Base-by-base conservation (phyloP, 2,113 vertebrate species). In the Prionailurus bengalensis region DNA sequence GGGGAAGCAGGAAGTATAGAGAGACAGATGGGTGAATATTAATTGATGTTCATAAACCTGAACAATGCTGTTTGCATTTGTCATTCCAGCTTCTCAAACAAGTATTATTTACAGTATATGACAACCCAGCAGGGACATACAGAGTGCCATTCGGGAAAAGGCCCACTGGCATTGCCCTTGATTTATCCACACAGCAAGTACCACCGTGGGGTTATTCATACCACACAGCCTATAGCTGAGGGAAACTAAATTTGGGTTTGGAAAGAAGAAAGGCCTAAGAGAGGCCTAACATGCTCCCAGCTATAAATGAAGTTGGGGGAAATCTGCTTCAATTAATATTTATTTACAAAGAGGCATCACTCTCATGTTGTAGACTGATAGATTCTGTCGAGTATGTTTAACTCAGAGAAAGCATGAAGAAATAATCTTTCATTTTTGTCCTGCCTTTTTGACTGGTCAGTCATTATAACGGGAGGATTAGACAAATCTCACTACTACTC, bases 1-100 rank as follows among this genome's bases (percentile, higher is more conserved):
- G 86, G 95, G 95, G 95, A 98, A 97, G 86, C 48, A 97, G 65
- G 81, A 98, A 98, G 65, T 81, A 66, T 80, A 96, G 86, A 81
- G 29, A 98, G 96, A 97, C 89, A 98, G 94, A 98, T 93, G 92
- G 91, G n/a, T 97, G 97, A 98, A 97, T 96, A 98, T 97, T 97
- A 98, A 97, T 97, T 96, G 95, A 97, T 66, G 16, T 89, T 96
- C 96, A 96, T 95, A 97, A 96, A 66, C 65, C 42, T 95, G 14
- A 96, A 96, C 87, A 97, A 95, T 95, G 55, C 13, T 31, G 9
- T 95, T 97, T 71, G 78, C 82, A 95, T 97, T 90, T 76, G 7
- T 76, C 89, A 97, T 33, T n/a, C 13, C 5, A 79, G 58, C 51
- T 95, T 96, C 86, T 63, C 63, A 84, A 97, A 93, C 13, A 73